phyloP scores from a whole-genome alignment of 2,888 invertebrate species.

The Eupithecia subumbrata region DNA sequence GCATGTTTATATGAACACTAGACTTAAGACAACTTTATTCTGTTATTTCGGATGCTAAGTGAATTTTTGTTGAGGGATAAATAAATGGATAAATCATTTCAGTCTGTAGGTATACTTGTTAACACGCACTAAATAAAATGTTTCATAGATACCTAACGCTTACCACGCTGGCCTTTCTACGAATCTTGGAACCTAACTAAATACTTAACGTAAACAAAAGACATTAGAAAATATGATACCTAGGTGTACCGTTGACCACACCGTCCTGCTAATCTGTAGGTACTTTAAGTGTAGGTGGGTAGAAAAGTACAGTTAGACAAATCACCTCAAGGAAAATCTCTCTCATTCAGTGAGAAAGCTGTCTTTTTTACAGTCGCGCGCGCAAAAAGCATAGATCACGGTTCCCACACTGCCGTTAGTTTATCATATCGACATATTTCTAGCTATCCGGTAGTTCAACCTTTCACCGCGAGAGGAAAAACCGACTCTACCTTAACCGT shows the following conservation, averaged over 20 bases:
- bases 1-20: no score
- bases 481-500: slow-evolving; percentile 78
- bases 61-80: no score
- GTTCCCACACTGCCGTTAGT: slow-evolving; percentile 70
- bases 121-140: no score
- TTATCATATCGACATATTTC: slow-evolving; percentile 76
- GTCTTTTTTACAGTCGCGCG: slow-evolving; percentile 34
- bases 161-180: background rate
- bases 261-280: background rate
- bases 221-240: background rate
- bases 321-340: slow-evolving; percentile 4
- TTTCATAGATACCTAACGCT: no score
- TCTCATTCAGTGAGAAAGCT: slow-evolving; percentile 33
- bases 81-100: no score
- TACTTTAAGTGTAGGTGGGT: background rate
- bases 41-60: no score
- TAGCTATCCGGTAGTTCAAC: slow-evolving; percentile 70
- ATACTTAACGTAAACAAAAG: background rate
- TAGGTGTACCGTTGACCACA: background rate
- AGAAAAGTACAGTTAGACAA: slow-evolving; percentile 8
- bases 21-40: no score
- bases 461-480: slow-evolving; percentile 80
- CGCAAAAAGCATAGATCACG: slow-evolving; percentile 43
- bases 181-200: background rate
- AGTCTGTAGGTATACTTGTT: no score